These are phyloP conservation scores for Eumeta japonica DNA, from an alignment of 1,140 invertebrate genomes.

Conservation along the genomic window DNA sequence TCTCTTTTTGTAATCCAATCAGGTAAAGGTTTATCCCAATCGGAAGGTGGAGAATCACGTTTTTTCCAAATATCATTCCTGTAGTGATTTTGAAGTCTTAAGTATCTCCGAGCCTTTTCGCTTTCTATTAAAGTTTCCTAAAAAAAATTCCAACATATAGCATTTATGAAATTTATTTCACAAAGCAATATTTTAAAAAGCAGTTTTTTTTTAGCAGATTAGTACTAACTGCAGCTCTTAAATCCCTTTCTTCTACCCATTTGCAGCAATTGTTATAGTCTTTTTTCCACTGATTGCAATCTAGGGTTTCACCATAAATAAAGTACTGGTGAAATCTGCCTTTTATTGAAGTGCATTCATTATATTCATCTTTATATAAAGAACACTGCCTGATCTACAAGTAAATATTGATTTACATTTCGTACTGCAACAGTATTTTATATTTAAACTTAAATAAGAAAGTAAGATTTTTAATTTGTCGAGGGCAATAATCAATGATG, in stretches of 20 bases:
- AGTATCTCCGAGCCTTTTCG: slow-evolving; percentile 64
- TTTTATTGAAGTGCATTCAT: slow-evolving; percentile 71
- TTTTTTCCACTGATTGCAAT: slow-evolving; percentile 77
- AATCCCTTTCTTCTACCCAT: slow-evolving; percentile 64
- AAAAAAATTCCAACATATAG: slow-evolving; percentile 10
- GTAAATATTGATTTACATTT: slow-evolving; percentile 6
- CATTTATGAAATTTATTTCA: slow-evolving; percentile 5
- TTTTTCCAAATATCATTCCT: slow-evolving; percentile 77
- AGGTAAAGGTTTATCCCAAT: slow-evolving; percentile 79
- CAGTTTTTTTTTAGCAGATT: too few relatives aligned
- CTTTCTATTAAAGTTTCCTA: slow-evolving; percentile 70
- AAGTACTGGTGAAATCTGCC: slow-evolving; percentile 85
- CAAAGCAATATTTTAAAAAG: slow-evolving; percentile 4
- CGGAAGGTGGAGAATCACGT: slow-evolving; percentile 68
- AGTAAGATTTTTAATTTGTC: too few relatives aligned
- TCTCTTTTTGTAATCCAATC: slow-evolving; percentile 69
- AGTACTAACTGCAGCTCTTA: slow-evolving; percentile 69
- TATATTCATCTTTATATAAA: slow-evolving; percentile 75
- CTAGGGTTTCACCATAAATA: slow-evolving; percentile 67
- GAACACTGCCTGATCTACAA: slow-evolving; percentile 69
- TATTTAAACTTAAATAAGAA: too few relatives aligned
- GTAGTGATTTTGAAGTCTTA: slow-evolving; percentile 66
- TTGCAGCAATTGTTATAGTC: slow-evolving; percentile 74
- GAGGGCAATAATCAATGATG: too few relatives aligned
- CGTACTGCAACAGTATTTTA: too few relatives aligned